Evolutionary conservation across 1,140 invertebrate genomes (phyloP), one percentile per base, ranked within the genome.

Genomic region (Calycopis cecrops): DNA sequence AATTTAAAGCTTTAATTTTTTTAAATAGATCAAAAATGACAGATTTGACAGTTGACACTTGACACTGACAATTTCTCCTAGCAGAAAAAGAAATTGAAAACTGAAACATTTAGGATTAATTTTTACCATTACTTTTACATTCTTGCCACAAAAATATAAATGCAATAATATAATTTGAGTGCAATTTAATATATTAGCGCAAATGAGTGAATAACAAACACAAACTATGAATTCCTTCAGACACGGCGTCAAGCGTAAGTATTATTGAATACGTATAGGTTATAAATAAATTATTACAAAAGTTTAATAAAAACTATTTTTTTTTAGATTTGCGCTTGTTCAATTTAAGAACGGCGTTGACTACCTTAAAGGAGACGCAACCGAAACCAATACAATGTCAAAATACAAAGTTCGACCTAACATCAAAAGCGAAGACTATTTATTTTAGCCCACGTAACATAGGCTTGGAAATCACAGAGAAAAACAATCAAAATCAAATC

Each of bases 311-410:
- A 28, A 16, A 42, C 35, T 35, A 18, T 55, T n/a, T 47, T 70
- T 28, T 71, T 84, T 42, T 71, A 87, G 83, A 82, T 76, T 67
- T 87, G 54, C 73, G 79, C 48, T 53, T 73, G 6, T 37, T 85
- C 10, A 79, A 80, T 47, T 14, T 85, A 12, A 83, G 77, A 62
- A 76, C 73, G 16, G 71, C 74, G 1, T 47, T 86, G 34, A 80
- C 73, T 40, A 66, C 67, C 0, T 18, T 76, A n/a, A 74, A 83
- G 57, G 79, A 83, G 74, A 76, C 70, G 51, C 68, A 73, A 50
- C 60, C 69, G 9, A 52, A 42, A 17, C 48, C 59, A 3, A 57
- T 48, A 14, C 38, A 50, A 42, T 3, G 7, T 47, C 40, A 35
- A 47, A 47, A 10, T 9, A 47, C 52, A 9, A 69, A 65, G 47